Percentiles rank a stretch among this genome's conserved stretches.
These are phyloP conservation scores for Xylophagus ater DNA, from an alignment of 2,888 invertebrate genomes.

Conservation along the genomic window DNA sequence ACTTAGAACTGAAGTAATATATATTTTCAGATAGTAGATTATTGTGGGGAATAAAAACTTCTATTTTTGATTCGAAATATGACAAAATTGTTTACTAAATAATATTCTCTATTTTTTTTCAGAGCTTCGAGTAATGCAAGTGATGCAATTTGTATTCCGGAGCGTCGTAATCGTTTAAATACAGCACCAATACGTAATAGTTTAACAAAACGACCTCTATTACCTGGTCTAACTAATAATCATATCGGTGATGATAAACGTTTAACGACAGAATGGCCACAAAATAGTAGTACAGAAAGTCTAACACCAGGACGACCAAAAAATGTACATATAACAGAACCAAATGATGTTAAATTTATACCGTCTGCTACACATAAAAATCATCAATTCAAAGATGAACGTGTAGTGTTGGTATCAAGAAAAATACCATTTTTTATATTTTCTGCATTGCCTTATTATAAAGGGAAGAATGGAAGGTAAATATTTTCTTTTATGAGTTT, in stretches of 20 bases:
- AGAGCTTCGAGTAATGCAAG: constrained; percentile 40
- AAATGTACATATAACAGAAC: constrained; percentile 39
- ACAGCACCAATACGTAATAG: constrained; percentile 33
- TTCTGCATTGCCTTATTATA: constrained; percentile 76
- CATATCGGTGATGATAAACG: constrained; percentile 32
- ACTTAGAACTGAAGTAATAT: no score
- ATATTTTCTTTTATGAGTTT: constrained; percentile 17
- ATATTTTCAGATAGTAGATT: no score
- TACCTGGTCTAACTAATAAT: constrained; percentile 21
- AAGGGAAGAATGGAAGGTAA: constrained; percentile 53
- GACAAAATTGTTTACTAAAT: neutral
- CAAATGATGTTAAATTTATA: constrained; percentile 49
- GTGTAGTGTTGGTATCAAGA: constrained; percentile 68
- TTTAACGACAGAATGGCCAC: constrained; percentile 42
- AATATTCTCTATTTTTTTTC: constrained; percentile 25
- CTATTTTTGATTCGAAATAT: no score
- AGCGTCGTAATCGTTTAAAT: constrained; percentile 34
- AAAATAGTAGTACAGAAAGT: constrained; percentile 73
- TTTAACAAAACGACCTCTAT: constrained; percentile 21
- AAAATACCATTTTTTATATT: constrained; percentile 76
- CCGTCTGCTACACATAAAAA: constrained; percentile 45
- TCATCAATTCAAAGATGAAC: constrained; percentile 63
- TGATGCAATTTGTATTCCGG: constrained; percentile 27
- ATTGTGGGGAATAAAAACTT: no score
- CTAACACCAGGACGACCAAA: constrained; percentile 45